These are phyloP conservation scores for Harmothoe impar DNA, from an alignment of 2,888 invertebrate genomes.

Conservation along the genomic window DNA sequence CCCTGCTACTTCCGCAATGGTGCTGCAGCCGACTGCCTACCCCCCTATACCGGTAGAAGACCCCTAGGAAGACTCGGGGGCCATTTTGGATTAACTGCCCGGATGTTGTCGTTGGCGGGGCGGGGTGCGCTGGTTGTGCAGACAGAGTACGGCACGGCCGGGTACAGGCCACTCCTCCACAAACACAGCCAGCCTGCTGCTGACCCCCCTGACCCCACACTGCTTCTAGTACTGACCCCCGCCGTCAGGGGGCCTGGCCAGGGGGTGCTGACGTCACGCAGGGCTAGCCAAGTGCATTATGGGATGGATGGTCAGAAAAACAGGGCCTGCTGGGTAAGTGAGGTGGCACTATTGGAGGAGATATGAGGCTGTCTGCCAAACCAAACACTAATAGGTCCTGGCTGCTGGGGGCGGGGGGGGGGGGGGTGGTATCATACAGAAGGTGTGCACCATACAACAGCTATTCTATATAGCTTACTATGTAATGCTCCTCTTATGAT, in stretches of 20 bases:
- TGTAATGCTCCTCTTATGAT: no score
- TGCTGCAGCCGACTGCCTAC: no score
- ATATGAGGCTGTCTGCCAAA: not conserved
- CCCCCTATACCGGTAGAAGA: not conserved
- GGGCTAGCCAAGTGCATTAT: slow-evolving; percentile 9
- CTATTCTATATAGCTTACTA: no score
- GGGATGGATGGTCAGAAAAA: slow-evolving; percentile 4
- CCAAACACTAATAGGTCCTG: slow-evolving; percentile 4
- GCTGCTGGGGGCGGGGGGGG: no score
- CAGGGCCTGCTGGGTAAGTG: slow-evolving; percentile 6
- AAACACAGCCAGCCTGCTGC: no score
- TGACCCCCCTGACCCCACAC: not conserved
- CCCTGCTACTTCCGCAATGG: no score
- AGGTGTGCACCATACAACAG: no score
- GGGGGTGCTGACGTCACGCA: slow-evolving; percentile 35
- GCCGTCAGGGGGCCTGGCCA: slow-evolving; percentile 5
- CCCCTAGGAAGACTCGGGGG: not conserved
- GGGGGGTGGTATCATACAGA: no score
- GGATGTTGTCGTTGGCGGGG: slow-evolving; percentile 39
- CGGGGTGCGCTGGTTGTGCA: not conserved
- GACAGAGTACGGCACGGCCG: not conserved
- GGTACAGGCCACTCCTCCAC: not conserved
- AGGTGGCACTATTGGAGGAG: not conserved
- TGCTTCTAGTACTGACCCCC: not conserved
- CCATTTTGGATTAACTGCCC: slow-evolving; percentile 9